Percentiles rank a stretch among this genome's conserved stretches.
phyloP scores from a whole-genome alignment of 2,797 vertebrate species.

The Rhinophrynus dorsalis region DNA sequence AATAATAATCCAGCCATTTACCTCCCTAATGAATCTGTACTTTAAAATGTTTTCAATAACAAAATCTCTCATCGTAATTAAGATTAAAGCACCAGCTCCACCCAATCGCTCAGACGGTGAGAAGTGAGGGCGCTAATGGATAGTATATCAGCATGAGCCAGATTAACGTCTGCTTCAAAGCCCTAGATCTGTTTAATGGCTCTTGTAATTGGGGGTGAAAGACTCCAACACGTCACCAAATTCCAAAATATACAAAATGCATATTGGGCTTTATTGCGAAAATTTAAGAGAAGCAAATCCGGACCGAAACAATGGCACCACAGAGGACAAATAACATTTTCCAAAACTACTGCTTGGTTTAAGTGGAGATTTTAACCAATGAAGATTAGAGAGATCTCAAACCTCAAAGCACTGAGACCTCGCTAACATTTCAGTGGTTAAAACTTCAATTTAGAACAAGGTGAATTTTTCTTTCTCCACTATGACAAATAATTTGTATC shows the following conservation, averaged over 20 bases:
- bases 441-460: too few relatives aligned
- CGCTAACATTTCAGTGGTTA: too few relatives aligned
- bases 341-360: too few relatives aligned
- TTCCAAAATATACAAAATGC: conserved; percentile 1
- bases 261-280: background rate
- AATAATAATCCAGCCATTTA: background rate
- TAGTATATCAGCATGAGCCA: background rate
- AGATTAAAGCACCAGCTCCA: background rate
- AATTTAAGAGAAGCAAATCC: conserved; percentile 10
- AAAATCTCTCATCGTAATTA: background rate
- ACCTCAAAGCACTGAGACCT: too few relatives aligned
- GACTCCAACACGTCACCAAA: conserved; percentile 12
- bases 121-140: background rate
- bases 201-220: conserved; percentile 7
- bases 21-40: background rate
- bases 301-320: too few relatives aligned
- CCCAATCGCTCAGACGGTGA: background rate
- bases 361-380: too few relatives aligned
- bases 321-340: too few relatives aligned
- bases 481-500: too few relatives aligned
- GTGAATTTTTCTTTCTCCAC: too few relatives aligned
- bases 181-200: conserved; percentile 20
- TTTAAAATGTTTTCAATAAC: background rate
- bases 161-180: background rate
- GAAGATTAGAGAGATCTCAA: too few relatives aligned